These are phyloP conservation scores for Chorisops tibialis DNA, from an alignment of 2,888 invertebrate genomes.

Conservation along the genomic window DNA sequence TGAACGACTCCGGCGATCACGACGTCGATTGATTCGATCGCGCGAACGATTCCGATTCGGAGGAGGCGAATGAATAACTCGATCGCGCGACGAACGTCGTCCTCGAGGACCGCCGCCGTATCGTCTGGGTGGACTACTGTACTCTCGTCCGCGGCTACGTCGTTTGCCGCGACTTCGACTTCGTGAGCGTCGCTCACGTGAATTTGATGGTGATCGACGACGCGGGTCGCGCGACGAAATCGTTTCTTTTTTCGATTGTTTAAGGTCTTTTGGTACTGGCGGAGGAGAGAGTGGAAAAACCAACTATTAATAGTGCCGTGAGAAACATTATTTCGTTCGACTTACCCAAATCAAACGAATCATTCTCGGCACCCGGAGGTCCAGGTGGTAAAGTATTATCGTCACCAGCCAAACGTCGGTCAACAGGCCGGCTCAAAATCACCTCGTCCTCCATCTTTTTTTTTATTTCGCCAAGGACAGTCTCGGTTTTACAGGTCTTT, in stretches of 20 bases:
- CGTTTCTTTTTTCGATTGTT: conserved; percentile 9
- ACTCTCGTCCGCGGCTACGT: conserved; percentile 38
- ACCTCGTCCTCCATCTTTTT: conserved; percentile 47
- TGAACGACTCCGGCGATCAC: conserved; percentile 37
- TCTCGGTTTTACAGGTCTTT: too few relatives aligned
- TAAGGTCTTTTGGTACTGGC: conserved; percentile 6
- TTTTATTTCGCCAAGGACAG: too few relatives aligned
- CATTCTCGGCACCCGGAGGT: conserved; percentile 47
- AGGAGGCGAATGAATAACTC: conserved; percentile 34
- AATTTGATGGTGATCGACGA: conserved; percentile 24
- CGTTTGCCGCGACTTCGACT: conserved; percentile 28
- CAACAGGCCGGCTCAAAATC: conserved; percentile 42
- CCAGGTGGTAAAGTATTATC: conserved; percentile 42
- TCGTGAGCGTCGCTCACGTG: conserved; percentile 36
- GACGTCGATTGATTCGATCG: conserved; percentile 37
- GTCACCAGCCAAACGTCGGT: conserved; percentile 42
- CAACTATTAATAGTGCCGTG: neutral
- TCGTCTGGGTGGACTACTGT: conserved; percentile 44
- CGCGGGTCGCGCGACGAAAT: neutral
- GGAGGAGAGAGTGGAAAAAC: neutral
- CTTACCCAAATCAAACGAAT: conserved; percentile 38
- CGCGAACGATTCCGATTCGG: conserved; percentile 38
- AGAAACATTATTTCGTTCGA: neutral
- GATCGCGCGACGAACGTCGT: conserved; percentile 43
- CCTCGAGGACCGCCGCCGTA: conserved; percentile 36